These are phyloP conservation scores for Mythimna ferrago DNA, from an alignment of 2,888 invertebrate genomes.

Conservation along the genomic window DNA sequence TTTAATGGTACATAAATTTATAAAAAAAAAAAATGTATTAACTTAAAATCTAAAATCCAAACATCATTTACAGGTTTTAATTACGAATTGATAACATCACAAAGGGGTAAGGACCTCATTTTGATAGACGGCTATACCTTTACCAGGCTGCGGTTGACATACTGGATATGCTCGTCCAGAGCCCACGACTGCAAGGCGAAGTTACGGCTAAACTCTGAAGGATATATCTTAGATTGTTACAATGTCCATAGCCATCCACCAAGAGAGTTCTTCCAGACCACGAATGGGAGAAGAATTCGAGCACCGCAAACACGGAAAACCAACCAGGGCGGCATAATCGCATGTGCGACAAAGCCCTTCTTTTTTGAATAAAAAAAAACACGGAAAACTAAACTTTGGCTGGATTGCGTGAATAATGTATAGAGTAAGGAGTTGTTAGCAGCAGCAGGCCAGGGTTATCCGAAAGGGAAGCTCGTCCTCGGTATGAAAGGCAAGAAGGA, in stretches of 20 bases:
- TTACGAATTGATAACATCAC: constrained; percentile 44
- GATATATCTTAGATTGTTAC: constrained; percentile 28
- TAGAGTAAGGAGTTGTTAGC: too few relatives aligned
- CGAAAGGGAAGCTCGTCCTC: too few relatives aligned
- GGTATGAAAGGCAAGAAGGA: too few relatives aligned
- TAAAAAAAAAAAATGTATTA: too few relatives aligned
- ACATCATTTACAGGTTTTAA: constrained; percentile 17
- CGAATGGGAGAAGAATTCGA: not conserved
- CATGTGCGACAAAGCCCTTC: too few relatives aligned
- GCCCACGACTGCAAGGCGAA: constrained; percentile 60
- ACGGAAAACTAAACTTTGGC: not conserved
- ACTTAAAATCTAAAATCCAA: not conserved
- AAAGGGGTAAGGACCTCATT: constrained; percentile 46
- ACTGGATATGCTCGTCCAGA: constrained; percentile 62
- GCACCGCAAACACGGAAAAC: not conserved
- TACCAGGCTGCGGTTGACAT: not conserved
- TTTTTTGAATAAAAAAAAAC: too few relatives aligned
- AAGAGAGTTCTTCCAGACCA: constrained; percentile 17
- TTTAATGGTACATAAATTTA: too few relatives aligned
- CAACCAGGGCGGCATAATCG: too few relatives aligned
- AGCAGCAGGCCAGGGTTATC: too few relatives aligned
- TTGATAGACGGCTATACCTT: constrained; percentile 69
- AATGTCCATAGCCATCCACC: constrained; percentile 57
- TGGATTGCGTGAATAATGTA: not conserved
- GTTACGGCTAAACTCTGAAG: constrained; percentile 38